Evolutionary conservation across 1,140 invertebrate species (phyloP), one percentile per base, ranked within the genome.

Genomic region (Sesamia nonagrioides): DNA sequence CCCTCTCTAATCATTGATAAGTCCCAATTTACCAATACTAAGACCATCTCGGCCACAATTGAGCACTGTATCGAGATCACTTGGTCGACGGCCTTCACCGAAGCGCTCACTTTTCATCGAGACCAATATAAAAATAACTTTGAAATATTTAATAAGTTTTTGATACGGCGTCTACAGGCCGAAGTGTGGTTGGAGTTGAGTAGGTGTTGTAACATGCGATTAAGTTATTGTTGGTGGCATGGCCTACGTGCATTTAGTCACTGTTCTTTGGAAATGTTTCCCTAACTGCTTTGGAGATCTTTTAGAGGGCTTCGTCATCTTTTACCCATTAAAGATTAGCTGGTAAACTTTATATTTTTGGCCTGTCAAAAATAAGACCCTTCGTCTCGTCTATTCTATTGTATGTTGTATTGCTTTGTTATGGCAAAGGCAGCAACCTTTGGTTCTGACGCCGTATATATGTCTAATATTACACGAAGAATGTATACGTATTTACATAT

Each of bases 111-210:
- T 69, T 69, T 61, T 69, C 66, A 33, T 15, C 18, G 13, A 50
- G 6, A 17, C 17, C 66, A 18, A 27, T 48, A 69, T 33, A 69
- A n/a, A 66, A 66, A 45, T 45, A 33, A 48, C 6, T n/a, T 69
- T 50, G 42, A 69, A 48, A 50, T 50, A 69, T 48, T 61, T 40
- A 69, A 69, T 42, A 69, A 69, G 66, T 69, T 69, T 33, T 69
- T 15, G 21, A 45, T n/a, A 33, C 18, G 11, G 13, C 40, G 66
- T 69, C 40, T 66, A 42, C 18, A 13, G 35, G 60, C 4, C 60
- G n/a, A 66, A 17, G 61, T 66, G 37, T 40, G 61, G 18, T 40
- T 42, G 61, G 61, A 66, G 42, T 66, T 66, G 8, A 37, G 18
- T 37, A 45, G 9, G 61, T 66, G 61, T 66, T 17, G 61, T 66